Conservation (phyloP, 2,888 invertebrate genomes). For the Mamestra brassicae region DNA sequence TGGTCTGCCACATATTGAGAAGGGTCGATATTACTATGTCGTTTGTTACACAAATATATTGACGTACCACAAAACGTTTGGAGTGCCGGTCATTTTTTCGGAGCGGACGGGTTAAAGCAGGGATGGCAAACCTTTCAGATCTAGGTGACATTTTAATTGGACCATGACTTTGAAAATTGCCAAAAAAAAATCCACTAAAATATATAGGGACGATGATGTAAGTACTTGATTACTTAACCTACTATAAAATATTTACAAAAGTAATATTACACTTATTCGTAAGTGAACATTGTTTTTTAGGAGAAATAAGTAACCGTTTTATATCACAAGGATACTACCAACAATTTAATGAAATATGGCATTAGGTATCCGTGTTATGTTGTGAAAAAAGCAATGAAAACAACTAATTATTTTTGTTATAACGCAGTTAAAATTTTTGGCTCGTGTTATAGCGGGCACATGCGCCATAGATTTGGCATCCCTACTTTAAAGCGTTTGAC, state of each 20-base stretch:
- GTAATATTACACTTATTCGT: no score
- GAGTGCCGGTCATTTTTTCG: constrained; percentile 60
- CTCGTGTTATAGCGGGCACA: not conserved
- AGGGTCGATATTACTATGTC: constrained; percentile 63
- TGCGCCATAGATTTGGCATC: not conserved
- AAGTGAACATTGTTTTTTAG: no score
- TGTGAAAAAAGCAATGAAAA: not conserved
- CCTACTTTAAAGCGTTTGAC: constrained; percentile 38
- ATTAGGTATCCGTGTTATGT: not conserved
- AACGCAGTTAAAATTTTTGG: not conserved
- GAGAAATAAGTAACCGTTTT: no score
- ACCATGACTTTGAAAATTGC: not conserved
- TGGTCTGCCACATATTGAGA: constrained; percentile 62
- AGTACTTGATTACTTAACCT: not conserved
- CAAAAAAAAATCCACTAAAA: no score
- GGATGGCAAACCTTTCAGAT: constrained; percentile 16
- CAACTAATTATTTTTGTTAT: not conserved
- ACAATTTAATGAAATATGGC: not conserved
- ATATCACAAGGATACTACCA: not conserved
- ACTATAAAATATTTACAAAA: not conserved
- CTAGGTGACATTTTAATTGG: constrained; percentile 25
- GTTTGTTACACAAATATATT: constrained; percentile 62
- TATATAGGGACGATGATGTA: not conserved
- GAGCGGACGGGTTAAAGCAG: constrained; percentile 37
- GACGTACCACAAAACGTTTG: constrained; percentile 48